Conservation (phyloP, 1,140 invertebrate species). For the Adelges cooleyi region DNA sequence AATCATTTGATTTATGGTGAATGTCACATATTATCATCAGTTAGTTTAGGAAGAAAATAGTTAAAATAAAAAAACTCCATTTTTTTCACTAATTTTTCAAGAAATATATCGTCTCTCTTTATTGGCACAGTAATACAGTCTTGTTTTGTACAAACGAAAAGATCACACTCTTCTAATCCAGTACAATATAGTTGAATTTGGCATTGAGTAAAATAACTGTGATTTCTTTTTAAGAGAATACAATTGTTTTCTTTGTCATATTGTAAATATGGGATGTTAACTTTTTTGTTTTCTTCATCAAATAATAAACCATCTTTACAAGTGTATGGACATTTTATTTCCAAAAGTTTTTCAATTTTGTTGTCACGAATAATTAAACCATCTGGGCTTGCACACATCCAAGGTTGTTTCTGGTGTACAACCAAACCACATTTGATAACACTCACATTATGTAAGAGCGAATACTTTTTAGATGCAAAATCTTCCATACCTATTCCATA, state of each 20-base stretch:
- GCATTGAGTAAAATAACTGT: conserved; percentile 8
- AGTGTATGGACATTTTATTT: conserved; percentile 18
- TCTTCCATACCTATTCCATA: conserved; percentile 19
- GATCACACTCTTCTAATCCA: conserved; percentile 17
- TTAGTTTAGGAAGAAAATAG: conserved; percentile 12
- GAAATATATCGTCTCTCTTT: conserved; percentile 4
- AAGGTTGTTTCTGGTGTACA: conserved; percentile 17
- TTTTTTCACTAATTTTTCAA: conserved; percentile 22
- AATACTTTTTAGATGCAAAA: conserved; percentile 17
- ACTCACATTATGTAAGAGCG: background rate
- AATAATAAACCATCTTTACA: conserved; percentile 16
- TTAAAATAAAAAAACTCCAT: conserved; percentile 24
- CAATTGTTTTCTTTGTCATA: background rate
- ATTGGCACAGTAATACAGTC: conserved; percentile 9
- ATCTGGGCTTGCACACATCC: conserved; percentile 23
- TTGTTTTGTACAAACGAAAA: conserved; percentile 17
- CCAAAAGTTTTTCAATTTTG: conserved; percentile 7
- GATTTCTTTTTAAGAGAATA: conserved; percentile 13
- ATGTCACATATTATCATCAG: background rate
- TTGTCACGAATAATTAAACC: background rate
- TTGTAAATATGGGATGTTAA: conserved; percentile 10
- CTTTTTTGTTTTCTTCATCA: background rate
- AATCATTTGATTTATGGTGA: too few species aligned
- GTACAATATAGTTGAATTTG: conserved; percentile 19
- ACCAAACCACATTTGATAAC: conserved; percentile 23